Base-by-base conservation (phyloP, 2,888 invertebrate species). In the Merodon equestris region DNA sequence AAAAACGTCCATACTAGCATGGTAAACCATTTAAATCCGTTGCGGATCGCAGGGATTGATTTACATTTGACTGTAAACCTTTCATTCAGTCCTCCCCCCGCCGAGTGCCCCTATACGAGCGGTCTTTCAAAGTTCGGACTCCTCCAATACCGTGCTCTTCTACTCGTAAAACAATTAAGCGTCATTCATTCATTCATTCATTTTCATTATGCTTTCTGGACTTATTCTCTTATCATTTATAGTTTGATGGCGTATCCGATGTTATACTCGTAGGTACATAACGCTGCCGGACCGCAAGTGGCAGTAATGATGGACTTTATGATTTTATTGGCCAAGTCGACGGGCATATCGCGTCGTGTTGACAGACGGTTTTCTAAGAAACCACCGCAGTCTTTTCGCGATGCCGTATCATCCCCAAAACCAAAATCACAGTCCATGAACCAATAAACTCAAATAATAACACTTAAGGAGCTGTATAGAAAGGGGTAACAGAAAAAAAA, bases 81-180 rank as follows among this genome's bases (percentile, higher is more conserved):
- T 7, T 27, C 27, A 27, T 7, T 27, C 7, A 27, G 38, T 42
- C 10, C 13, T 42, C 19, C 40, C 27, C 13, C 18, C 63, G 13
- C 36, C 38, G n/a, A n/a, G 7, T 7, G 27, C 2, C 7, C 27
- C 27, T 2, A 27, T 27, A 4, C 27, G 27, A 27, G 7, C 27
- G 2, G 7, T 27, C 27, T 7, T 27, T 71, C 14, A 40, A 48
- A 47, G 45, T 40, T 34, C 12, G 13, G n/a, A 14, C 34, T 14
- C 54, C 15, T 34, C 47, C 42, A 9, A 45, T 38, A 18, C 34
- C 18, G 17, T 7, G 36, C 7, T 15, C 42, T 45, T 1, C 17
- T 12, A 19, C 54, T 36, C 27, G 50, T 76, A 76, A 76, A 76
- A 72, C 76, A 76, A 76, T 76, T 76, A 76, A 76, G 66, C 50